A percentile compares a stretch with the other conserved stretches of the same genome.
These are phyloP conservation scores for Acholoe squamosa DNA, from an alignment of 2,888 invertebrate genomes.

Conservation along the genomic window DNA sequence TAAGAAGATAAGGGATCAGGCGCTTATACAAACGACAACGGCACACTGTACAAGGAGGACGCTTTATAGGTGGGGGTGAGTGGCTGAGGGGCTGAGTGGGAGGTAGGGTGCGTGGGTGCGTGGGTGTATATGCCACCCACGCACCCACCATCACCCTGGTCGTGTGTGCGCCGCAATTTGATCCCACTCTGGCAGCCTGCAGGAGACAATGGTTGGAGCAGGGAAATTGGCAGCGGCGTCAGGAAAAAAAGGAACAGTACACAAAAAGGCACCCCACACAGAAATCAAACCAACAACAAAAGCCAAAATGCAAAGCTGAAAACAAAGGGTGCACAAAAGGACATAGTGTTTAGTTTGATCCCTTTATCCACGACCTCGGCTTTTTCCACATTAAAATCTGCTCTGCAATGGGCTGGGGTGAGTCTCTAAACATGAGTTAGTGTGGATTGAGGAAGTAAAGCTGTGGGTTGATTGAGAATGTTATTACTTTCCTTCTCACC, in stretches of 20 bases:
- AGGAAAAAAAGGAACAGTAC: not conserved
- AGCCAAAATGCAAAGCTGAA: conserved; percentile 1
- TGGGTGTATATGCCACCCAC: not conserved
- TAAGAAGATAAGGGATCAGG: too few relatives aligned
- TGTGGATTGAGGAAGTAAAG: too few relatives aligned
- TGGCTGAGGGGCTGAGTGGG: too few relatives aligned
- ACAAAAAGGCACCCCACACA: not conserved
- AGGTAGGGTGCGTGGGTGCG: not conserved
- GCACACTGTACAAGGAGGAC: too few relatives aligned
- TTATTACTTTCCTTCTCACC: too few relatives aligned
- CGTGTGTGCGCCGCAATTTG: conserved; percentile 11
- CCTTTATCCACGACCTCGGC: not conserved
- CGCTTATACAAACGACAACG: too few relatives aligned
- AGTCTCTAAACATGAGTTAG: too few relatives aligned
- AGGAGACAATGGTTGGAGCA: conserved; percentile 2
- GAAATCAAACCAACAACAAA: not conserved
- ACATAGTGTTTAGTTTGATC: not conserved
- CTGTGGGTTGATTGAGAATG: too few relatives aligned
- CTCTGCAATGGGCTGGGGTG: too few relatives aligned
- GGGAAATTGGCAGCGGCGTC: conserved; percentile 8
- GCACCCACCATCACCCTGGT: not conserved
- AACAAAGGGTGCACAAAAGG: not conserved
- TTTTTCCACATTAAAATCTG: too few relatives aligned
- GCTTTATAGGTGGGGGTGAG: too few relatives aligned
- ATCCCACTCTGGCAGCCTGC: conserved; percentile 4